Conservation (phyloP, 1,140 invertebrate species). For the Bombus superbus region DNA sequence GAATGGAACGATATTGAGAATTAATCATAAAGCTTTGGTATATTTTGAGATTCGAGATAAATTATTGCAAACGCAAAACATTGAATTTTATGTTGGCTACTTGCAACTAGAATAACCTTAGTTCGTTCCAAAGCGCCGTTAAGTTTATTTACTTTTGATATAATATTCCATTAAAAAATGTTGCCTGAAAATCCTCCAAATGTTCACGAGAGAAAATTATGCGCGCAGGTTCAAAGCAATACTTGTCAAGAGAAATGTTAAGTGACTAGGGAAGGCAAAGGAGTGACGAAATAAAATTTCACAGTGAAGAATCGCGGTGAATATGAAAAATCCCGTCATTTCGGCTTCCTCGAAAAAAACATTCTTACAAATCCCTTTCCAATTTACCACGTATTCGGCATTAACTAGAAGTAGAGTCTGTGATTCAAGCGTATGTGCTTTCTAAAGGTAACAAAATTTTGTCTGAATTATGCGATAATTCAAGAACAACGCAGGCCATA, state of each 20-base stretch:
- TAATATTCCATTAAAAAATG: background rate
- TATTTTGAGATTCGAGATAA: too few species aligned
- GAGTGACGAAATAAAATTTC: background rate
- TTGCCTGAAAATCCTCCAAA: background rate
- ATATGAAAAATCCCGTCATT: background rate
- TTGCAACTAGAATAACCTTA: too few species aligned
- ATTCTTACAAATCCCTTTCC: background rate
- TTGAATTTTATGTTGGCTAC: too few species aligned
- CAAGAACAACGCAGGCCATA: background rate
- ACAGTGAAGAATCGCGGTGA: background rate
- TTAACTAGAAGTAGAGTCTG: too few species aligned
- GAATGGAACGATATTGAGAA: background rate
- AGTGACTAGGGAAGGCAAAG: background rate
- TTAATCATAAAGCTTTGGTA: too few species aligned
- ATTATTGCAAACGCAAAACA: too few species aligned
- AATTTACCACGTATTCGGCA: background rate
- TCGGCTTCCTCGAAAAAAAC: background rate
- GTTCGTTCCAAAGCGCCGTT: too few species aligned
- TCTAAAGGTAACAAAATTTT: slow-evolving; percentile 10
- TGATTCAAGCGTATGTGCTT: background rate
- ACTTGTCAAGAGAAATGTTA: background rate
- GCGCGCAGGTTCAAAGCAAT: too few species aligned
- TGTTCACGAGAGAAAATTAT: background rate
- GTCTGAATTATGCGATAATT: background rate
- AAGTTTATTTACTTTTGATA: too few species aligned